Evolutionary conservation across 2,888 invertebrate species (phyloP).

Genomic region (Caenorhabditis sp.): DNA sequence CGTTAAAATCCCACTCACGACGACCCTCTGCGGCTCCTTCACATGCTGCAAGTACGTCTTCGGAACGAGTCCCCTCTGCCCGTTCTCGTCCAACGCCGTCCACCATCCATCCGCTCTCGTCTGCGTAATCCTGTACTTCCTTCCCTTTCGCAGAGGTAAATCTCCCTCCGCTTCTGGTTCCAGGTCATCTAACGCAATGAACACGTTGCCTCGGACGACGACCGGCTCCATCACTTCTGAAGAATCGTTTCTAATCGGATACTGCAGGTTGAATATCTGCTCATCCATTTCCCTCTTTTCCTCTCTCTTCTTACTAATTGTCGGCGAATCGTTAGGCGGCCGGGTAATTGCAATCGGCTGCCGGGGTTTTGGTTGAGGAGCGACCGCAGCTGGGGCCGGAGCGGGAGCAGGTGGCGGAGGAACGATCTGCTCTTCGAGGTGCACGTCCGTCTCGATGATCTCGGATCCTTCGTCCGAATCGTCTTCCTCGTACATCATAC

Average conservation of each 20-base stretch:
- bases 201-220: conserved; percentile 56
- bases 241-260: conserved; percentile 9
- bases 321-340: neutral
- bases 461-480: conserved; percentile 29
- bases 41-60: conserved; percentile 63
- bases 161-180: conserved; percentile 55
- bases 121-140: conserved; percentile 55
- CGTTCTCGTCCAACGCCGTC: conserved; percentile 60
- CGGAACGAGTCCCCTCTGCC: conserved; percentile 63
- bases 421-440: conserved; percentile 21
- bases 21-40: conserved; percentile 9
- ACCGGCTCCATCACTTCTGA: conserved; percentile 29
- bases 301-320: no score
- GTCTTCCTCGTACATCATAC: conserved; percentile 42
- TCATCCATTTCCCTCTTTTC: conserved; percentile 1
- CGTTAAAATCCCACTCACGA: conserved; percentile 2
- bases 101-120: conserved; percentile 71
- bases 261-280: conserved; percentile 15
- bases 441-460: conserved; percentile 42
- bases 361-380: conserved; percentile 27
- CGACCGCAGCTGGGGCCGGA: neutral
- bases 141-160: conserved; percentile 59
- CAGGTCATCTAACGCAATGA: conserved; percentile 59
- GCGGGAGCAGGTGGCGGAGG: no score
- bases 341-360: conserved; percentile 29